phyloP scores from a whole-genome alignment of 2,888 invertebrate genomes.

The Terebella lapidaria region DNA sequence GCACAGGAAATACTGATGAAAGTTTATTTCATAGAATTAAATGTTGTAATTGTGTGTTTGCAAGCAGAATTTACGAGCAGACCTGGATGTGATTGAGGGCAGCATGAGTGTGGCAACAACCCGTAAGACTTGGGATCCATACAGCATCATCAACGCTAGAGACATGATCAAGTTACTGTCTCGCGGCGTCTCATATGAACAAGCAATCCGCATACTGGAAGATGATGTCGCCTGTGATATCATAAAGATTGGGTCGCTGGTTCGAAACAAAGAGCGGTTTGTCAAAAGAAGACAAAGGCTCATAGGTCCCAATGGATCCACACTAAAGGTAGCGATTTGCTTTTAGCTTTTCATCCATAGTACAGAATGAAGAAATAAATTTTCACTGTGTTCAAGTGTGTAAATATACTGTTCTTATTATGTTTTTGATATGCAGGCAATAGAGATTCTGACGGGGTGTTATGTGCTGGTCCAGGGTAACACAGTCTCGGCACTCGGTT shows the following conservation, averaged over 20 bases:
- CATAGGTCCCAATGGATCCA: slow-evolving; percentile 97
- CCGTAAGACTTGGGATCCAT: slow-evolving; percentile 95
- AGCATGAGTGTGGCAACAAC: slow-evolving; percentile 93
- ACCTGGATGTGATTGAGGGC: slow-evolving; percentile 87
- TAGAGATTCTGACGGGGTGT: slow-evolving; percentile 91
- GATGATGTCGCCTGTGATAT: slow-evolving; percentile 93
- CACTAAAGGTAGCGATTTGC: slow-evolving; percentile 72
- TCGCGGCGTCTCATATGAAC: slow-evolving; percentile 93
- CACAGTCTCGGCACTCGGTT: slow-evolving; percentile 94
- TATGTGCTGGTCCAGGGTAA: slow-evolving; percentile 96
- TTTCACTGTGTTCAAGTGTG: background rate
- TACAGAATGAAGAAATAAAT: background rate
- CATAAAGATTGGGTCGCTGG: slow-evolving; percentile 88
- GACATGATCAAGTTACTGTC: slow-evolving; percentile 93
- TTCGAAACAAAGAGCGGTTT: slow-evolving; percentile 83
- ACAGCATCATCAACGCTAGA: slow-evolving; percentile 89
- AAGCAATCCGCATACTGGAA: slow-evolving; percentile 62
- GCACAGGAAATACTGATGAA: too few species aligned
- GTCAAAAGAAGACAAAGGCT: slow-evolving; percentile 88
- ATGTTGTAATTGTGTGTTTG: too few species aligned
- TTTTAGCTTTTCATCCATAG: too few species aligned
- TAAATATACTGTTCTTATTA: too few species aligned
- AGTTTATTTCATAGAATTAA: too few species aligned
- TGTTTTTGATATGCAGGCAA: slow-evolving; percentile 57
- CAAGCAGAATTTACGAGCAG: slow-evolving; percentile 67